phyloP scores from a whole-genome alignment of 2,113 vertebrate genomes.

The Irena cyanogastra region DNA sequence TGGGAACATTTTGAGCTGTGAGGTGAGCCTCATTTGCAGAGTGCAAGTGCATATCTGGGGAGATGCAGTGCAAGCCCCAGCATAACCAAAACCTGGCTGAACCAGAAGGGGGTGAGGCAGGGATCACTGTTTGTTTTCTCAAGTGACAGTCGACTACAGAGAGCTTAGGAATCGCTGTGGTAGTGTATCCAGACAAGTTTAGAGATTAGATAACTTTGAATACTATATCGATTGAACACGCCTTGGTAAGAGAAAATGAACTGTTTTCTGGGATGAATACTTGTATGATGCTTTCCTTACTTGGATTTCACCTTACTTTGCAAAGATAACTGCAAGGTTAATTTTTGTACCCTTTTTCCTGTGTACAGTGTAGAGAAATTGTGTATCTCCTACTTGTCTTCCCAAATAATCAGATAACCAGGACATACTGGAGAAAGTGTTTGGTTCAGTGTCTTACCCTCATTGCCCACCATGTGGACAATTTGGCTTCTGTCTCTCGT shows the following conservation, averaged over 20 bases:
- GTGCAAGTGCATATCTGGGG: background rate
- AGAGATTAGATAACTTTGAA: background rate
- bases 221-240: background rate
- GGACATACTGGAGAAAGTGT: background rate
- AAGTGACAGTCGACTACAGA: background rate
- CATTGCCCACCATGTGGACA: background rate
- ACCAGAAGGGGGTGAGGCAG: background rate
- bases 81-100: background rate
- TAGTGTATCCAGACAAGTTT: background rate
- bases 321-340: background rate
- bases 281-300: background rate
- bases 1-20: background rate
- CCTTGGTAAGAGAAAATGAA: background rate
- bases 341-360: background rate
- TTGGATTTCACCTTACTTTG: background rate
- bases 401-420: background rate
- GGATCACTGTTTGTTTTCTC: background rate
- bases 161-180: background rate
- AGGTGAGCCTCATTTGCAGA: background rate
- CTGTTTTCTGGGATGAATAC: background rate
- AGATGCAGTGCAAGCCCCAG: background rate
- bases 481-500: background rate
- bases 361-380: background rate
- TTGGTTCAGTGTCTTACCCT: background rate
- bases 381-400: rapidly evolving